Conservation (phyloP, 2,797 vertebrate genomes). For the Macropus fuliginosus region DNA sequence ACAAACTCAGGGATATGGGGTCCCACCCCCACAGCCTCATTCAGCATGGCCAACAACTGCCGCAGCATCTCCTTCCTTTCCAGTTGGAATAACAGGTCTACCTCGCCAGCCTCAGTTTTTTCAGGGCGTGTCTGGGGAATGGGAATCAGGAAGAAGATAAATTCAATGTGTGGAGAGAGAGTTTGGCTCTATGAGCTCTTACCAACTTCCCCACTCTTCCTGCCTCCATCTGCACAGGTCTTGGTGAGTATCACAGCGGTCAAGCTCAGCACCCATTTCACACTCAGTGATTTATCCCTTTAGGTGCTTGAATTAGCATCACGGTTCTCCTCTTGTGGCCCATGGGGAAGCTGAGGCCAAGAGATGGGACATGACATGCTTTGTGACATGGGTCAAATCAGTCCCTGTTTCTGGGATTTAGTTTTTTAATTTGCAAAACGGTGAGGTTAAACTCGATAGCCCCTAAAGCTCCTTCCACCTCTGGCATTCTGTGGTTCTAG, state of each 20-base stretch:
- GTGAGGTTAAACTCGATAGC: neutral
- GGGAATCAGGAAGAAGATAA: neutral
- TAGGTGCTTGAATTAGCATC: neutral
- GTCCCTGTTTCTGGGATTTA: neutral
- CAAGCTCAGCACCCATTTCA: neutral
- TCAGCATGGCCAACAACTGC: constrained; percentile 84
- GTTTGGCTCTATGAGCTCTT: neutral
- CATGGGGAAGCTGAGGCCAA: neutral
- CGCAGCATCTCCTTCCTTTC: constrained; percentile 83
- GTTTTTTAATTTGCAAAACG: neutral
- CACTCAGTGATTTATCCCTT: neutral
- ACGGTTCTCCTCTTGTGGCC: neutral
- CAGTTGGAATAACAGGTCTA: constrained; percentile 22
- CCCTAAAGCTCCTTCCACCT: neutral
- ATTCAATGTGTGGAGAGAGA: neutral
- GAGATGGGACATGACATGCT: neutral
- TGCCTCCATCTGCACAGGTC: neutral
- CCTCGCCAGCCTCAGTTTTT: neutral
- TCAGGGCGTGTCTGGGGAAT: constrained; percentile 51
- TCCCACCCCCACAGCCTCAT: constrained; percentile 58
- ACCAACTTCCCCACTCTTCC: neutral
- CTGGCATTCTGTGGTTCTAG: neutral
- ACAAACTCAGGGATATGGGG: neutral
- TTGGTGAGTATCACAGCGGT: neutral
- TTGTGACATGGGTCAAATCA: neutral